Base-by-base conservation (phyloP, 1,140 invertebrate genomes). In the Orchesella cincta region DNA sequence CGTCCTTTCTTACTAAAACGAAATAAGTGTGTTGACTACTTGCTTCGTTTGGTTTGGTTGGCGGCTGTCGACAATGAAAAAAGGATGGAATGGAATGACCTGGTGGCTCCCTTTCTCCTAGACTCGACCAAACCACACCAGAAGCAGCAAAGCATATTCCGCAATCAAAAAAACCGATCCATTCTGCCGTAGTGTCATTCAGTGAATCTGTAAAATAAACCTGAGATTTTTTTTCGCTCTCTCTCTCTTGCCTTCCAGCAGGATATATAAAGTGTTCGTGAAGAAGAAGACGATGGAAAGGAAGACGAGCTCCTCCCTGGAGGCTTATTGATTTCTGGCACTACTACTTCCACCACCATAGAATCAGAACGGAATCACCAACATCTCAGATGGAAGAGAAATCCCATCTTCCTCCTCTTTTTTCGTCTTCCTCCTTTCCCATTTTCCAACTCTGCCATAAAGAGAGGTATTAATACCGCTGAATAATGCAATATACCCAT, bases 111-210 rank as follows among this genome's bases (percentile, higher is more conserved):
- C 34, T 70, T 70, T 70, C 8, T 70, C 64, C 29, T 70, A 1
- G 64, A n/a, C n/a, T n/a, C n/a, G n/a, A n/a, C n/a, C n/a, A n/a
- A n/a, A n/a, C n/a, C n/a, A n/a, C n/a, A n/a, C n/a, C 64, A 34
- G 64, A 70, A 70, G 20, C 18, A 70, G 26, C 64, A n/a, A 70
- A 70, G 18, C n/a, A n/a, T n/a, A n/a, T n/a, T n/a, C n/a, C n/a
- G n/a, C n/a, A n/a, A n/a, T n/a, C n/a, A n/a, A n/a, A n/a, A n/a
- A n/a, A n/a, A n/a, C n/a, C n/a, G n/a, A n/a, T n/a, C n/a, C n/a
- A n/a, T n/a, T n/a, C n/a, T n/a, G n/a, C n/a, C n/a, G n/a, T n/a
- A n/a, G n/a, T n/a, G n/a, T n/a, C 20, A 18, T 16, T 31, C 26
- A 70, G 64, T 70, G 26, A 28, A 20, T 26, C n/a, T 26, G 34